Percentiles rank a stretch among this genome's conserved stretches.
Evolutionary conservation across 2,113 vertebrate genomes (phyloP).

Genomic region (Numenius arquata): DNA sequence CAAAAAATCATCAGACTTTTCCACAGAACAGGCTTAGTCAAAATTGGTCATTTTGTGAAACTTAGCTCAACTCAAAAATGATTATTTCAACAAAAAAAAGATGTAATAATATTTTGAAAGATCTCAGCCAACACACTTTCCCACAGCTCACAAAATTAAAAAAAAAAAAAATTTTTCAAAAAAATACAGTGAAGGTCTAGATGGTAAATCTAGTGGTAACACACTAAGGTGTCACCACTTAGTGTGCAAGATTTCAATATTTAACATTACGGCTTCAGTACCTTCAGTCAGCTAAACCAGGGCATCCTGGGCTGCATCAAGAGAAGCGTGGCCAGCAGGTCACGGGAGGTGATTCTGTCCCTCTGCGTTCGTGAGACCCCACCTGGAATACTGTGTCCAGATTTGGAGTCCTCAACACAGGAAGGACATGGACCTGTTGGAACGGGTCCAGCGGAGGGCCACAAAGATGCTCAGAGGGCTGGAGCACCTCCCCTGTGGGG

Average conservation of each 20-base stretch:
- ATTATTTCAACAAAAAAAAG: not conserved
- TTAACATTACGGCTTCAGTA: not conserved
- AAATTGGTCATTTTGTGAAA: slow-evolving; percentile 4
- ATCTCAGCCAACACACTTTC: not conserved
- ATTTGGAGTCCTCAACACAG: no score
- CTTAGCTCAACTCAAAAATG: not conserved
- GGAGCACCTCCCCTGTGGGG: no score
- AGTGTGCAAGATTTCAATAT: not conserved
- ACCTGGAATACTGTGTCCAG: no score
- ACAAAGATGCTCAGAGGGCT: no score
- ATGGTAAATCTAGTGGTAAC: not conserved
- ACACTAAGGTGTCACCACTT: not conserved
- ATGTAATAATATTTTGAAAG: not conserved
- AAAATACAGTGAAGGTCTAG: not conserved
- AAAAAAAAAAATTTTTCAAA: not conserved
- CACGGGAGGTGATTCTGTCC: no score
- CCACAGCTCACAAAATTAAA: not conserved
- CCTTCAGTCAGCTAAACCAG: not conserved
- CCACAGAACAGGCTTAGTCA: not conserved
- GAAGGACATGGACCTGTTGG: no score
- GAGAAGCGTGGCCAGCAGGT: no score
- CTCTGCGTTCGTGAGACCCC: no score
- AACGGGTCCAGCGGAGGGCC: no score
- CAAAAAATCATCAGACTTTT: not conserved
- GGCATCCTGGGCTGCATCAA: no score